Percentiles rank a stretch among this genome's conserved stretches.
These are phyloP conservation scores for Hippoglossus hippoglossus DNA, from an alignment of 2,797 vertebrate species.

Conservation along the genomic window DNA sequence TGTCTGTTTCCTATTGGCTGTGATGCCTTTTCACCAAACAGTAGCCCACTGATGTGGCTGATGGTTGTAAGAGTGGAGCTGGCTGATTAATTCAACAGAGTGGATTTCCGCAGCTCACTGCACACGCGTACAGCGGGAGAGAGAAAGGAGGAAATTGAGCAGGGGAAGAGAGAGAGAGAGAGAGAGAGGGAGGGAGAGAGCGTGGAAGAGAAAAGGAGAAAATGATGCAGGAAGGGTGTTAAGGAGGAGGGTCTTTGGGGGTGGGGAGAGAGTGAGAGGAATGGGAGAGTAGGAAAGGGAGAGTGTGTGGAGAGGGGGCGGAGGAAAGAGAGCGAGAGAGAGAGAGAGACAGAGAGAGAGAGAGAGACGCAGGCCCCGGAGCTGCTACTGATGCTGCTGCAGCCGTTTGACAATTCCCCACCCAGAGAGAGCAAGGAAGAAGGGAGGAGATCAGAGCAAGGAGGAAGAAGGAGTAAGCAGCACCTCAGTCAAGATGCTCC, in stretches of 20 bases:
- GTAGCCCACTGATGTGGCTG: conserved; percentile 57
- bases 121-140: conserved; percentile 59
- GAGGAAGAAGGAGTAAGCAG: conserved; percentile 71
- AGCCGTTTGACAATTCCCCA: conserved; percentile 83
- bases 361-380: conserved; percentile 70
- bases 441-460: conserved; percentile 73
- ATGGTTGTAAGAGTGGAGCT: conserved; percentile 63
- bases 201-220: conserved; percentile 52
- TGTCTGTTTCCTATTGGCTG: conserved; percentile 49
- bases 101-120: conserved; percentile 78
- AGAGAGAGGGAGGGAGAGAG: conserved; percentile 5
- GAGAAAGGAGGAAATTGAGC: conserved; percentile 56
- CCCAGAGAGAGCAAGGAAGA: conserved; percentile 78
- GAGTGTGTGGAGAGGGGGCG: conserved; percentile 60
- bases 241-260: conserved; percentile 74
- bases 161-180: conserved; percentile 40
- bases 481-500: conserved; percentile 76
- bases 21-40: conserved; percentile 44
- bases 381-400: conserved; percentile 76
- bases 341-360: conserved; percentile 49
- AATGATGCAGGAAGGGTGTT: conserved; percentile 75
- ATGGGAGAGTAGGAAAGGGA: conserved; percentile 69
- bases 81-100: conserved; percentile 80
- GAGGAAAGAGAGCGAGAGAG: conserved; percentile 46
- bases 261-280: conserved; percentile 68